Base-by-base conservation (phyloP, 2,113 vertebrate genomes). In the Stictonetta naevosa region DNA sequence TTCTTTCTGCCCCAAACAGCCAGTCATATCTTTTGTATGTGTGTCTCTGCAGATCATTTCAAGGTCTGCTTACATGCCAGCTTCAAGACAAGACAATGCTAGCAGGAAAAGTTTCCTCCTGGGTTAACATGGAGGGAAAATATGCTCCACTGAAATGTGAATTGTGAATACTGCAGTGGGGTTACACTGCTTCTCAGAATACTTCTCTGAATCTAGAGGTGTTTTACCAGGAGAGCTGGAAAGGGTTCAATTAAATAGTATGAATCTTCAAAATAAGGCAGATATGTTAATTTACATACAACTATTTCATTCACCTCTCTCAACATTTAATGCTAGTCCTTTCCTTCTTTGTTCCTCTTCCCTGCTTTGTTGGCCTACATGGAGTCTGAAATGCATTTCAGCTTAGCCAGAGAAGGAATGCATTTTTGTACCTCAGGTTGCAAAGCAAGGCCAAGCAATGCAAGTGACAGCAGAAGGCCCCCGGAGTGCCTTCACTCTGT, bases 21-120 rank as follows among this genome's bases (percentile, higher is more conserved):
- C 88, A 92, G 86, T 93, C 83, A 62, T 94, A 95, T 97, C 83
- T 86, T 96, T 94, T 88, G 90, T 92, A 44, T 9, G 38, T 94
- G 92, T 92, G 88, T 93, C 79, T 90, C 79, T 90, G 80, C 62
- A 82, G 90, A 95, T 91, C 28, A 85, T 91, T 96, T 96, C 92
- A 96, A 96, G 93, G 92, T 78, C 90, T 73, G 71, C 73, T 73
- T 58, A 53, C 17, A 28, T 21, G 38, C 60, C 67, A 92, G 38
- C 62, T 78, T 95, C 86, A 91, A 93, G 90, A 89, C 86, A 86
- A 94, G 66, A 95, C 81, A 95, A 79, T 79, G 69, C 74, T 88
- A 92, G 77, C 42, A 52, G 79, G 60, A 92, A 94, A 93, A 76
- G 38, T 78, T 93, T 84, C 48, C 62, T 66, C 55, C 63, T 92